These are phyloP conservation scores for Drosophila infuscata DNA, from an alignment of 2,888 invertebrate genomes.

Conservation along the genomic window DNA sequence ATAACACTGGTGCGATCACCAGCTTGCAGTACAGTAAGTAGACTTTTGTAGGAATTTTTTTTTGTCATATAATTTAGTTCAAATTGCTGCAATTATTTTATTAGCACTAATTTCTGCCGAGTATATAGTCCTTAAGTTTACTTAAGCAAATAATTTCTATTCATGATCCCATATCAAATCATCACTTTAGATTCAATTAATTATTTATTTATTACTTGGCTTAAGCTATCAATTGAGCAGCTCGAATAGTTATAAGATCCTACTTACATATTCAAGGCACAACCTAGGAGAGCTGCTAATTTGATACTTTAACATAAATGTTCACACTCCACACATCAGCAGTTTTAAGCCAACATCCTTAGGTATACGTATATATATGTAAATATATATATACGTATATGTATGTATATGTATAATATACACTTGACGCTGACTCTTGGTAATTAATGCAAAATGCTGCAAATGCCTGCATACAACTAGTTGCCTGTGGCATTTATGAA, in stretches of 20 bases:
- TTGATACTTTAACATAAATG: slow-evolving; percentile 20
- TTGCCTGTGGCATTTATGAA: slow-evolving; percentile 11
- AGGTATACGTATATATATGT: not conserved
- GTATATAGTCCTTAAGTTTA: fast-evolving
- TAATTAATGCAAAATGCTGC: slow-evolving; percentile 66
- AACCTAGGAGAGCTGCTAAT: slow-evolving; percentile 24
- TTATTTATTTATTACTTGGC: not conserved
- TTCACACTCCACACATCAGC: slow-evolving; percentile 30
- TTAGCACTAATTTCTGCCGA: not conserved
- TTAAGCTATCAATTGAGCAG: not conserved
- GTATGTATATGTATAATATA: not conserved
- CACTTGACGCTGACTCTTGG: slow-evolving; percentile 26
- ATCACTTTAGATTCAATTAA: not conserved
- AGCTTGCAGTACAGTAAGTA: no score
- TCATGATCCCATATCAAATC: not conserved
- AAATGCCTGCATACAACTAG: slow-evolving; percentile 21
- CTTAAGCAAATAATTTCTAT: not conserved
- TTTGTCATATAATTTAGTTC: no score
- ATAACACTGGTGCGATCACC: no score
- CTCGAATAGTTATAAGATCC: not conserved
- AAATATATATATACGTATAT: not conserved
- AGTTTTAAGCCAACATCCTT: slow-evolving; percentile 22
- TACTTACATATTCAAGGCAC: not conserved
- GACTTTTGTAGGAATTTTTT: no score
- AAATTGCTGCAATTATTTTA: no score